Evolutionary conservation across 2,113 vertebrate species (phyloP).

Genomic region (Pteronura brasiliensis): DNA sequence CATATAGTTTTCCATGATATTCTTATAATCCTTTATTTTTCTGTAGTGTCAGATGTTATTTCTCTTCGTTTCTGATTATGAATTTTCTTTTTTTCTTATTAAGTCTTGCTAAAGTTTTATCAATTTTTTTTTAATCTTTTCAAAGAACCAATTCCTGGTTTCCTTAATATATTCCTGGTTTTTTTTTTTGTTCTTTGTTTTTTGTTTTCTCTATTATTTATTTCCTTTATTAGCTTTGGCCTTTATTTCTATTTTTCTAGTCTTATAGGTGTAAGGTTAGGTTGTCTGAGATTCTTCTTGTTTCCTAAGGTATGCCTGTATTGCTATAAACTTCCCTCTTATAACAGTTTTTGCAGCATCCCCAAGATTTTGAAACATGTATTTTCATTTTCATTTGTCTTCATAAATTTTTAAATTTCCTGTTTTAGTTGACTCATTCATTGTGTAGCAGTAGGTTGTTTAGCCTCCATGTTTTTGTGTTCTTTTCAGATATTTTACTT

Average conservation of each 20-base stretch:
- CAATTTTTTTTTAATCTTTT: background rate
- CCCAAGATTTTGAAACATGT: background rate
- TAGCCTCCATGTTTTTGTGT: background rate
- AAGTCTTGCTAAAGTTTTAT: background rate
- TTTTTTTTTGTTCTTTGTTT: background rate
- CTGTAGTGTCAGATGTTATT: background rate
- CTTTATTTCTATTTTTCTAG: background rate
- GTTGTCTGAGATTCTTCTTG: background rate
- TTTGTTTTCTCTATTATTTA: background rate
- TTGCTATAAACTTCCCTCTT: background rate
- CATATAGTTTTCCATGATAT: background rate
- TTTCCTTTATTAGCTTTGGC: background rate
- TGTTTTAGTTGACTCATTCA: background rate
- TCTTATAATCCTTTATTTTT: background rate
- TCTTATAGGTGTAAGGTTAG: background rate
- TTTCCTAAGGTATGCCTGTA: background rate
- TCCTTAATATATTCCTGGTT: background rate
- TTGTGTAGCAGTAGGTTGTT: background rate
- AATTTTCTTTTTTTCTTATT: background rate
- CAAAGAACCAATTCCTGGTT: background rate
- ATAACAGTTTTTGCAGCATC: background rate
- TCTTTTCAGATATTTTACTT: background rate
- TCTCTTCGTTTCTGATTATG: background rate
- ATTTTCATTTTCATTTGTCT: background rate
- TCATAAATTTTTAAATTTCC: background rate